Conservation (phyloP, 2,888 invertebrate species). For the Eubasilissa splendida region DNA sequence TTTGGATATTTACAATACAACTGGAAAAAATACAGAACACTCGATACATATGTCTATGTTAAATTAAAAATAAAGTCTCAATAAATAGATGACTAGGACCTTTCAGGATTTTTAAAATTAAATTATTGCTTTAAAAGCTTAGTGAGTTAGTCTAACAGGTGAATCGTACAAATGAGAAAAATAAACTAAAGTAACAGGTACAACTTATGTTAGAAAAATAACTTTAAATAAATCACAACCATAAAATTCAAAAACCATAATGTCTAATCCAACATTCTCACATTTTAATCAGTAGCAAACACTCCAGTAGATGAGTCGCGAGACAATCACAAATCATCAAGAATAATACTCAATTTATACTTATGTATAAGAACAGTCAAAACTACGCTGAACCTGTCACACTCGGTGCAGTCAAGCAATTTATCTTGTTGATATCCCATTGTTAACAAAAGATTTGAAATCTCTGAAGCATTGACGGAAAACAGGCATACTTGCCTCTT, state of each 20-base stretch:
- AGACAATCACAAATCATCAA: no score
- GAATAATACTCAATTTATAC: no score
- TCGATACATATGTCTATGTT: not conserved
- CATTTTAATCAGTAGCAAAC: no score
- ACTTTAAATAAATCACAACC: conserved; percentile 39
- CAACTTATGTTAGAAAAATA: conserved; percentile 24
- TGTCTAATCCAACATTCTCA: no score
- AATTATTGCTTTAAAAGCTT: conserved; percentile 57
- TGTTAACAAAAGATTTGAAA: no score
- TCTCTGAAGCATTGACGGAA: no score
- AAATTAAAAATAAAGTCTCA: not conserved
- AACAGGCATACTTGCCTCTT: no score
- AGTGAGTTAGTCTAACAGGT: conserved; percentile 49
- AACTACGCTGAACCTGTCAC: no score
- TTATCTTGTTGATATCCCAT: no score
- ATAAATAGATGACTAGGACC: conserved; percentile 44
- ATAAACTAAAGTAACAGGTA: conserved; percentile 24
- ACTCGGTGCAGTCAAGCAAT: no score
- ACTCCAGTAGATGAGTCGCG: no score
- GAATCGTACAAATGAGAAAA: conserved; percentile 18
- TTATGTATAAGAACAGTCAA: no score
- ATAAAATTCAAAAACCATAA: conserved; percentile 10
- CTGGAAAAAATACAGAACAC: conserved; percentile 7
- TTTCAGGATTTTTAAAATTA: conserved; percentile 52
- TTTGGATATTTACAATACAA: conserved; percentile 19